Evolutionary conservation across 2,797 vertebrate genomes (phyloP).

Genomic region (Eidolon dupreanum): DNA sequence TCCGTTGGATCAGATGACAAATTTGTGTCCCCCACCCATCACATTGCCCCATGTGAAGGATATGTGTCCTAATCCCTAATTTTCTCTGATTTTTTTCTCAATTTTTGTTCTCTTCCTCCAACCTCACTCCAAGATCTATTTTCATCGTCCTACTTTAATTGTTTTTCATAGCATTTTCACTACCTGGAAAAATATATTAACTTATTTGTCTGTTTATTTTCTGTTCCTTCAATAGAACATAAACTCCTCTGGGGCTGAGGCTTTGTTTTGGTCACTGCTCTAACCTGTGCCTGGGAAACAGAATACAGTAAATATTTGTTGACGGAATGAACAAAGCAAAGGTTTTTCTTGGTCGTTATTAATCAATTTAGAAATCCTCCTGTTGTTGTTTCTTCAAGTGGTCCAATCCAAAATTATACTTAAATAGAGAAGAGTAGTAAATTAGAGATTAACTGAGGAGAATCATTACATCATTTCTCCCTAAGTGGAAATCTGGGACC

Average conservation of each 20-base stretch:
- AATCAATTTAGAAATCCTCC: neutral
- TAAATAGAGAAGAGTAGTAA: neutral
- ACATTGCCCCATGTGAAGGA: neutral
- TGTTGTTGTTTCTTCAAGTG: neutral
- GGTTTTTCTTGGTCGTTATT: neutral
- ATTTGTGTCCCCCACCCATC: neutral
- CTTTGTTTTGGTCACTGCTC: constrained; percentile 17
- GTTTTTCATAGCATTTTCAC: neutral
- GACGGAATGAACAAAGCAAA: constrained; percentile 10
- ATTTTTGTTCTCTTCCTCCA: neutral
- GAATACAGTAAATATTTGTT: neutral
- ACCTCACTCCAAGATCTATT: neutral
- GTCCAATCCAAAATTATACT: constrained; percentile 19
- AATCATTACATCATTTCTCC: neutral
- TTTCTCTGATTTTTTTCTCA: neutral
- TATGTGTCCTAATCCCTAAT: neutral
- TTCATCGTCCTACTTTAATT: neutral
- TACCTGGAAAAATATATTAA: neutral
- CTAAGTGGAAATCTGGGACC: neutral
- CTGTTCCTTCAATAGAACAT: neutral
- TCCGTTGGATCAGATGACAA: neutral
- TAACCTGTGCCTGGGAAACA: neutral
- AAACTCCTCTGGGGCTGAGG: neutral
- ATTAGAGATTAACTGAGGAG: neutral
- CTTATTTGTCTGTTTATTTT: constrained; percentile 6